Evolutionary conservation across 92 coral and sea anemone species (phyloP), one percentile per base, ranked within the genome.

Genomic region (Porites rus): DNA sequence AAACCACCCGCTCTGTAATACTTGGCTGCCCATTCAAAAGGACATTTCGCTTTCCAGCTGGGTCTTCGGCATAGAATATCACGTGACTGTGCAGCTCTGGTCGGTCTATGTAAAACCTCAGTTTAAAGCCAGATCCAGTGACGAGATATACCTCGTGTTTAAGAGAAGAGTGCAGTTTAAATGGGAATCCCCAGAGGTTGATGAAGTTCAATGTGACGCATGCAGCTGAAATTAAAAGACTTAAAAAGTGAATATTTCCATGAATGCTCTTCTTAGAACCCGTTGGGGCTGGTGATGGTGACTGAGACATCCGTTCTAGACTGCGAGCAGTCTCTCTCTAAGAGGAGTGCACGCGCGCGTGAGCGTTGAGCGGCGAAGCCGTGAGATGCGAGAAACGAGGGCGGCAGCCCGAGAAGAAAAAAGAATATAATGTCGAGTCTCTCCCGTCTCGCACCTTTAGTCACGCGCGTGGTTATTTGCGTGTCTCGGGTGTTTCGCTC

Each of bases 61-160:
- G 86, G 52, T 91, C 91, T 31, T 85, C 81, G 2, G 94, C 96
- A 63, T 87, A 80, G 72, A 88, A 93, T 13, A 84, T 85, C 51
- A 91, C 90, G 58, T 91, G 90, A 65, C 92, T 91, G 21, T 92
- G 94, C 17, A 93, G 84, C 22, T 93, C 92, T n/a, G 96, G 93
- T 52, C 91, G 87, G 19, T 84, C 83, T 52, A 93, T 88, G 28
- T 88, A 71, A 0, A 92, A 86, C 51, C 88, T 91, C 1, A 93
- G 72, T 77, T 91, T 91, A 58, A 91, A 91, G 20, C 83, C 84
- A 25, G 84, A 80, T 53, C 92, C 88, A 24, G 62, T 77, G 21
- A 92, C 91, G 8, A 81, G 65, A 66, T 92, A 92, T 1, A 84
- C 87, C 6, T 85, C 90, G 28, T 88, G 90, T 63, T 94, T 94